Evolutionary conservation across 2,888 invertebrate species (phyloP), one percentile per base, ranked within the genome.

Genomic region (Melieria crassipennis): DNA sequence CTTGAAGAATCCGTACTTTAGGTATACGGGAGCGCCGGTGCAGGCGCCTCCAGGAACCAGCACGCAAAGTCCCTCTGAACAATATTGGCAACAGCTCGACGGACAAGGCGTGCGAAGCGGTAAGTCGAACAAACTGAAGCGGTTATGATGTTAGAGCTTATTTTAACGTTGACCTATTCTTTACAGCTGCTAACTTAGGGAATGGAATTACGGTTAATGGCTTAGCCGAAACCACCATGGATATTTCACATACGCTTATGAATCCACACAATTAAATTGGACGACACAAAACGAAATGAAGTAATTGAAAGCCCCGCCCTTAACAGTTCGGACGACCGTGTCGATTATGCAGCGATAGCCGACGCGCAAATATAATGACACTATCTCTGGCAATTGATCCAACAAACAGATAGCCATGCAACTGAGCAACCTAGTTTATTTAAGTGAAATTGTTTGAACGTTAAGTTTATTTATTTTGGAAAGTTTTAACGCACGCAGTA

Each of bases 1-100:
- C 87, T 89, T 99, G 81, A 99, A 99, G 89, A 99, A 99, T 88
- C 98, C 99, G 0, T 98, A 97, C 90, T 99, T 99, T 87, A 92
- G 98, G 84, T 98, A 97, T 84, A 96, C 97, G 3, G 97, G 97
- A 30, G 95, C 95, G 45, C 95, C 97, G 0, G 94, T 95, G 0
- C 93, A 94, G 69, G 94, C 97, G 0, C 98, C 98, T 7, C 98
- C 98, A 0, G 97, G 98, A 10, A 93, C 94, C 64, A 94, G 94
- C 83, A 93, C 92, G 73, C 92, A 93, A 63, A 97, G 98, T 2
- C 98, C 99, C 0, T 97, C 96, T 82, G 98, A 99, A 87, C 91
- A 92, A 69, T 96, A 96, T 83, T 97, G 96, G 96, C 91, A 92
- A 79, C 93, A 94, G 70, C 87, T 95, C 78, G 96, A 96, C 84